Percentiles rank a stretch among this genome's conserved stretches.
Conservation (phyloP, 2,797 vertebrate genomes). For the Macropus fuliginosus region DNA sequence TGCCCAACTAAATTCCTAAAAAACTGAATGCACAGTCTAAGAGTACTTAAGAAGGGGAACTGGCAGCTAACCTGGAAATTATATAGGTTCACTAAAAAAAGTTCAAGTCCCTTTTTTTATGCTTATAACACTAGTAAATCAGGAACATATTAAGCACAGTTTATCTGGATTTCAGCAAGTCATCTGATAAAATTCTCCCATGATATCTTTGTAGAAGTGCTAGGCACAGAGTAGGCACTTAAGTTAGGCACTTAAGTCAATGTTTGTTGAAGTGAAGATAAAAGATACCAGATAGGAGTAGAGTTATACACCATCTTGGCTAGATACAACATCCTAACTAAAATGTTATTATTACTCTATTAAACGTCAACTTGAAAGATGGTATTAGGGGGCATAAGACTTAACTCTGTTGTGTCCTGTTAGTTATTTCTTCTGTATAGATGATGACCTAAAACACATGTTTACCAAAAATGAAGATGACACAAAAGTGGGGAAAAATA, state of each 20-base stretch:
- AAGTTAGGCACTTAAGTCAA: background rate
- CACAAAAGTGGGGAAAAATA: background rate
- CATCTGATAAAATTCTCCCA: background rate
- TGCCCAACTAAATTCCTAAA: background rate
- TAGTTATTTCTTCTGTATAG: background rate
- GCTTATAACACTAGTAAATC: background rate
- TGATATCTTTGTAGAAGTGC: background rate
- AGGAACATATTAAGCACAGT: background rate
- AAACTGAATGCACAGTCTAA: background rate
- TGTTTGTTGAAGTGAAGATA: background rate
- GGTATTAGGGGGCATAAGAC: background rate
- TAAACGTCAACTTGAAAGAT: background rate
- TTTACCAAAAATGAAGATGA: background rate
- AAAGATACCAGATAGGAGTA: background rate
- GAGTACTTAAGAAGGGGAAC: background rate
- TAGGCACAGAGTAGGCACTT: background rate
- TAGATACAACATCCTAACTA: background rate
- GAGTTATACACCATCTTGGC: background rate
- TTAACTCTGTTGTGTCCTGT: background rate
- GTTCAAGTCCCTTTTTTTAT: background rate
- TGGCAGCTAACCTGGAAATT: background rate
- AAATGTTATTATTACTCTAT: background rate
- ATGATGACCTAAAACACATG: background rate
- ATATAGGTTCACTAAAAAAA: background rate
- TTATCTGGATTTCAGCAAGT: background rate